These are phyloP conservation scores for Struthidea cinerea DNA, from an alignment of 2,113 vertebrate genomes.

Conservation along the genomic window DNA sequence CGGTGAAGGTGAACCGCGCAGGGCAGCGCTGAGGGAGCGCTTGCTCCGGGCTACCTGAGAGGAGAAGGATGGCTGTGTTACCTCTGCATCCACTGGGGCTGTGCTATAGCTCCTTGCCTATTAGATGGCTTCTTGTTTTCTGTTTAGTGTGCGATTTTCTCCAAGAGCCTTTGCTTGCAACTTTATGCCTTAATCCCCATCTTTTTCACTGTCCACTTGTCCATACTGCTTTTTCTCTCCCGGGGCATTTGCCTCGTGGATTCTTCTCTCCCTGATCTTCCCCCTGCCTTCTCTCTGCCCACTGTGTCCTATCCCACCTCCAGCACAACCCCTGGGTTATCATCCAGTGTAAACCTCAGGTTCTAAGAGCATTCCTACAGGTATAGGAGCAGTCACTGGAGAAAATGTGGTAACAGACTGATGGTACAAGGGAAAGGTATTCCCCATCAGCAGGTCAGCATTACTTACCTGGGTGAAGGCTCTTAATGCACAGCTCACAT, in stretches of 20 bases:
- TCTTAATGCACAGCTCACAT: not conserved
- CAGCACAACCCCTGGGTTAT: not conserved
- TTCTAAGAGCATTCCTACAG: not conserved
- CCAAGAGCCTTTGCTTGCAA: not conserved
- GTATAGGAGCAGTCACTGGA: not conserved
- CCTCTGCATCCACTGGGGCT: accelerated
- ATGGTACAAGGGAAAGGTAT: not conserved
- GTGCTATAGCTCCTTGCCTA: accelerated
- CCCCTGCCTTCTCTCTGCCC: not conserved
- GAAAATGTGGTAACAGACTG: not conserved
- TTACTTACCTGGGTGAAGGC: not conserved
- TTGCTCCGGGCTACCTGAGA: accelerated
- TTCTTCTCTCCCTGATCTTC: not conserved
- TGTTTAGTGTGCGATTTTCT: not conserved
- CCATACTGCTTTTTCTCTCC: not conserved
- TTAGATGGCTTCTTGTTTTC: not conserved
- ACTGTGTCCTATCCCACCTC: not conserved
- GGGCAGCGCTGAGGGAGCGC: accelerated
- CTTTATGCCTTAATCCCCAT: accelerated
- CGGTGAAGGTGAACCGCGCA: not conserved
- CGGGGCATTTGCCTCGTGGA: accelerated
- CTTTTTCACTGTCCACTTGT: accelerated
- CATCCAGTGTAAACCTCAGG: not conserved
- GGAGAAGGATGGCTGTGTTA: accelerated
- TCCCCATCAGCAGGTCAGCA: not conserved